These are phyloP conservation scores for Sphaerodactylus townsendi DNA, from an alignment of 2,113 vertebrate genomes.

Conservation along the genomic window DNA sequence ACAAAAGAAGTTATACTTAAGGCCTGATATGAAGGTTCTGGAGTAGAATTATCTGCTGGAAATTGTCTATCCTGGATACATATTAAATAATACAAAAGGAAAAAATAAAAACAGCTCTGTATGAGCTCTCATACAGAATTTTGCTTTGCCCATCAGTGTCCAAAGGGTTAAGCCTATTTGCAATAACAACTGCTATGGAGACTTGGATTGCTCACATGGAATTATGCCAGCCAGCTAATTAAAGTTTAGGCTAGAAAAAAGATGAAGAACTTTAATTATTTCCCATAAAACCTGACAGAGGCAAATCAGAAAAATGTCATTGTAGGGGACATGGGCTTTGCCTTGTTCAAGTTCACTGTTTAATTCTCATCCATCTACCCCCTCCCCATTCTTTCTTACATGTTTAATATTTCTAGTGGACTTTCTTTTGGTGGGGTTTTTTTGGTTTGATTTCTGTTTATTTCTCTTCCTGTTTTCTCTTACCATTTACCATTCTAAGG, in stretches of 20 bases:
- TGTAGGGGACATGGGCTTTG: background rate
- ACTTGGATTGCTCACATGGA: background rate
- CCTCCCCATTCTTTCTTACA: background rate
- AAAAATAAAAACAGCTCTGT: background rate
- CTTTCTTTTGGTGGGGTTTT: background rate
- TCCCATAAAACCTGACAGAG: conserved; percentile 27
- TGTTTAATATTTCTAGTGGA: background rate
- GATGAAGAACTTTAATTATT: background rate
- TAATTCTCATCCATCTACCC: background rate
- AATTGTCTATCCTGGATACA: background rate
- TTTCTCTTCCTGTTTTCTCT: background rate
- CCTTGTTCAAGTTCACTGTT: conserved; percentile 22
- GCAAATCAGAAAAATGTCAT: conserved; percentile 32
- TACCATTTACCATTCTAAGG: background rate
- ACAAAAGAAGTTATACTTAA: background rate
- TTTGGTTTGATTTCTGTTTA: background rate
- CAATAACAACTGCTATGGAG: background rate
- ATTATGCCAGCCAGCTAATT: conserved; percentile 17
- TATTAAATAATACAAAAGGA: background rate
- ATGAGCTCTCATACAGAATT: background rate
- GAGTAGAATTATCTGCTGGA: background rate
- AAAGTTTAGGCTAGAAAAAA: conserved; percentile 1
- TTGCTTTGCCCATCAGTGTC: background rate
- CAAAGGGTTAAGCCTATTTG: background rate
- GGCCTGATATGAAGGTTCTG: background rate